Conservation (phyloP, 2,113 vertebrate genomes). For the Antechinus flavipes region DNA sequence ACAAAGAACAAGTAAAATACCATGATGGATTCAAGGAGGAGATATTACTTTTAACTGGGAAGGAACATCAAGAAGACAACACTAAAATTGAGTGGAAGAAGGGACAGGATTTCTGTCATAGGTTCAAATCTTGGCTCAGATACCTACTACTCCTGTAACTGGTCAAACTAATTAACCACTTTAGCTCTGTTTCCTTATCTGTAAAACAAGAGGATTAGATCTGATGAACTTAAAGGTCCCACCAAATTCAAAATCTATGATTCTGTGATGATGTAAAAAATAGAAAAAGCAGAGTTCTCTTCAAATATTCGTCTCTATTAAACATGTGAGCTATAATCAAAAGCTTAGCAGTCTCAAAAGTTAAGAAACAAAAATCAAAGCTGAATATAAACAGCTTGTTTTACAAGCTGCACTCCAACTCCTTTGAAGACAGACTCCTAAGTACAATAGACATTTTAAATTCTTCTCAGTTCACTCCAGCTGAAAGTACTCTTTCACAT, state of each 20-base stretch:
- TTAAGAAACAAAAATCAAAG: background rate
- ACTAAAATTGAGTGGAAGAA: background rate
- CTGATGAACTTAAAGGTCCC: background rate
- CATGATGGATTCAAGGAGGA: background rate
- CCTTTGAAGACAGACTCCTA: background rate
- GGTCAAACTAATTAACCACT: too few species aligned
- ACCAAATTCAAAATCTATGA: background rate
- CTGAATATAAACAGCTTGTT: background rate
- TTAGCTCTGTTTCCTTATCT: background rate
- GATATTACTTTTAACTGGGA: background rate
- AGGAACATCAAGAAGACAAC: background rate
- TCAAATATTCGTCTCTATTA: background rate
- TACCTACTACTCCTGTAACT: too few species aligned
- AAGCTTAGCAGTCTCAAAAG: background rate
- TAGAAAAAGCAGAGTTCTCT: background rate
- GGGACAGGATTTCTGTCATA: background rate
- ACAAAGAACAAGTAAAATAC: background rate
- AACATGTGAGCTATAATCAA: background rate
- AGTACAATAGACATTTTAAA: background rate
- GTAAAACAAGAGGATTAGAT: background rate
- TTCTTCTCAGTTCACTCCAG: background rate
- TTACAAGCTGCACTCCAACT: too few species aligned
- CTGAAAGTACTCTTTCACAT: too few species aligned
- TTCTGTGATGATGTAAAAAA: background rate
- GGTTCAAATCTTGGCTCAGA: too few species aligned